Evolutionary conservation across 2,888 invertebrate species (phyloP), one percentile per base, ranked within the genome.

Genomic region (Ophioninae sp.): DNA sequence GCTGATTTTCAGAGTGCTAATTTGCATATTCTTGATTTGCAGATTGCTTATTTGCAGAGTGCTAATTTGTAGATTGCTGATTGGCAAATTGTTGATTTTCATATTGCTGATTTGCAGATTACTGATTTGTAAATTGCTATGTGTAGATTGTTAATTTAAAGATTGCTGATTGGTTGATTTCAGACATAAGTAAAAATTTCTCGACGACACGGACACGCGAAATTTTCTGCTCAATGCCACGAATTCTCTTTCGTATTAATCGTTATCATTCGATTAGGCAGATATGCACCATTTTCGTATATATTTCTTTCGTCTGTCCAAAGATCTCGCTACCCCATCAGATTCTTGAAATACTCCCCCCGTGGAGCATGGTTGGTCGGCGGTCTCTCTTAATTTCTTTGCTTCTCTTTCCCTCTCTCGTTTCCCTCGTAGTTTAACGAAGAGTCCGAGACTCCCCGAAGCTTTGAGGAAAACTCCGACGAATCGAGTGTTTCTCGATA

Each of bases 401-500:
- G 61, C 61, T 56, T 76, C 37, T 74, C 65, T 51, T 63, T 73
- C 77, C 51, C 63, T 30, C 63, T 17, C 23, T 20, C 67, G 72
- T 58, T 41, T 73, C 71, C 39, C 74, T 63, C 10, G 37, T 56
- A 65, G 58, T 13, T 71, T 79, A 30, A 41, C 23, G n/a, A 64
- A 51, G 51, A 73, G 56, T 37, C 69, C 58, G 71, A 44, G 61
- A 73, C 67, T 64, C 58, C 61, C 59, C 80, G 65, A 37, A 37
- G 44, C 61, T 56, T 85, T 74, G 65, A 82, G 85, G 84, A 87
- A 89, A 89, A 88, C 88, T 86, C 17, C 88, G 85, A 86, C 87
- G 88, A 88, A 87, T 88, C 88, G 88, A 86, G 71, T 80, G 80
- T 82, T 85, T 72, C 73, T 73, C 78, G 79, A 79, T 79, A 68